A percentile compares a stretch with the other conserved stretches of the same genome.
These are phyloP conservation scores for Cyanocitta stelleri DNA, from an alignment of 2,113 vertebrate species.

Conservation along the genomic window DNA sequence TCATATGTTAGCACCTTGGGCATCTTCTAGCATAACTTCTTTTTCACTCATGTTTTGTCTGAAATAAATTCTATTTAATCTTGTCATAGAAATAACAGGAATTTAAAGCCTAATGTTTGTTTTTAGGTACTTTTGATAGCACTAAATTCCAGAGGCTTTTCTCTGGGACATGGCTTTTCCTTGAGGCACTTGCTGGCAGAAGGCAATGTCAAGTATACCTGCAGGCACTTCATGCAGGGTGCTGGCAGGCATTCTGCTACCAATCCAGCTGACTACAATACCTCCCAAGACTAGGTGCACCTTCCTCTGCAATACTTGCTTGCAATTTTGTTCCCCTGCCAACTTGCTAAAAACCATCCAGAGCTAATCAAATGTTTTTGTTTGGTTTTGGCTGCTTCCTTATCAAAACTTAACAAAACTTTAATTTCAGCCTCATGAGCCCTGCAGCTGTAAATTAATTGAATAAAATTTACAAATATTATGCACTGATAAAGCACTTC, in stretches of 20 bases:
- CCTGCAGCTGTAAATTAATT: conserved; percentile 75
- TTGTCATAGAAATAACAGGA: not conserved
- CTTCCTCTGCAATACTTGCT: not conserved
- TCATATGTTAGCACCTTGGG: not conserved
- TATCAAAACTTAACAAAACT: conserved; percentile 73
- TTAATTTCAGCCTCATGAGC: conserved; percentile 68
- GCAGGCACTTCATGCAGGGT: not conserved
- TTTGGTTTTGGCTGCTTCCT: conserved; percentile 56
- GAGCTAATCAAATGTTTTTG: conserved; percentile 48
- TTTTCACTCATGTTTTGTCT: not conserved
- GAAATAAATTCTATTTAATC: not conserved
- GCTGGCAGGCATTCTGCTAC: not conserved
- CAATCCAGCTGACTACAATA: not conserved
- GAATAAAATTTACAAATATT: conserved; percentile 79
- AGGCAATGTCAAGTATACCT: not conserved
- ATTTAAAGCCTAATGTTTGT: not conserved
- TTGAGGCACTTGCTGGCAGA: not conserved
- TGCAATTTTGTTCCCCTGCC: not conserved
- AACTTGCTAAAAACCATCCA: conserved; percentile 41
- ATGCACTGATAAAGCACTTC: conserved; percentile 56
- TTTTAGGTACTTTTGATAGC: not conserved
- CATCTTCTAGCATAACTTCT: not conserved
- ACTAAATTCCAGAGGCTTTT: not conserved
- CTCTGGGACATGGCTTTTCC: not conserved
- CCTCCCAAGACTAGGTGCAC: not conserved